Base-by-base conservation (phyloP, 2,888 invertebrate genomes). In the Hemithea aestivaria region DNA sequence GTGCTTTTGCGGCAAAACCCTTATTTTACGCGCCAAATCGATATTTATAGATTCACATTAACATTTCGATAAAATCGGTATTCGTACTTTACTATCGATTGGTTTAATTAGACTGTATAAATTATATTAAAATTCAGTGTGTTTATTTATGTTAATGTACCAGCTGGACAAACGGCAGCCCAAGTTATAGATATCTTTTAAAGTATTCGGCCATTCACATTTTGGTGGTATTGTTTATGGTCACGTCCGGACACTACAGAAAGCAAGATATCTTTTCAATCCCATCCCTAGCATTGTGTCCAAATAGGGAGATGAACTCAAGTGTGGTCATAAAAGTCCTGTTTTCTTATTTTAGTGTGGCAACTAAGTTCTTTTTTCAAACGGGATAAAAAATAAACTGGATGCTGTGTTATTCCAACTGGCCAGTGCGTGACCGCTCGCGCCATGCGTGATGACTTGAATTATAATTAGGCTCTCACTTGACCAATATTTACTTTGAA, bases 381-480 rank as follows among this genome's bases (percentile, higher is more conserved):
- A 65, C 62, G 62, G 64, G 65, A 66, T 59, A 62, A 62, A 67
- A 62, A 72, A 73, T 57, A 70, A 45, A 45, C 55, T 58, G 76
- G 81, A 83, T 81, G 81, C 85, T 85, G 83, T 27, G 83, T 85
- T 84, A 66, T 80, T 80, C 57, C 83, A 84, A 82, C 83, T 84
- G 85, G 81, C 73, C 76, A 63, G 65, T 58, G 69, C 76, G 72
- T 76, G 77, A 68, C 62, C 33, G 58, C 40, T 36, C 38, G 51
- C 51, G 45, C 54, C 35, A 35, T 46, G 45, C 41, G 39, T 38
- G 52, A 58, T 56, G 63, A 41, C 51, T 56, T 67, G 70, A 73
- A 74, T 77, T 68, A 64, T 64, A 71, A 75, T 77, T 78, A 69
- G 61, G 66, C 27, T 27, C 16, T 37, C 24, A 23, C 22, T 28